Base-by-base conservation (phyloP, 2,797 vertebrate species). In the Lycodopsis pacificus region DNA sequence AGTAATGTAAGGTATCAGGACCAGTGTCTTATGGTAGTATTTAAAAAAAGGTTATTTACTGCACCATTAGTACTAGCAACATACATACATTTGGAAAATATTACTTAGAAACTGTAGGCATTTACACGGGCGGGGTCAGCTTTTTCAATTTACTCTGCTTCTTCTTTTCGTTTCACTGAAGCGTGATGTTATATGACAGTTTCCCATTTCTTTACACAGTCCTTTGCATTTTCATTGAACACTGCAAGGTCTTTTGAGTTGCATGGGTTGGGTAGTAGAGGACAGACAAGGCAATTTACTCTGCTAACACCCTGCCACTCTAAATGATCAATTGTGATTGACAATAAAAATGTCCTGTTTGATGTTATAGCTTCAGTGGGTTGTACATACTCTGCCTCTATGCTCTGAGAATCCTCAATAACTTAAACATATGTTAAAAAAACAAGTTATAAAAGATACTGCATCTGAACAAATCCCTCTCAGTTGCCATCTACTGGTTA, bases 401-500 rank as follows among this genome's bases (percentile, higher is more conserved):
- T 17, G 8, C 32, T 25, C 8, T 54, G 3, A 51, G 10, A 56
- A 54, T 53, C 36, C 51, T 63, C 12, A 73, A 34, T 27, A 40
- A 65, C 7, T 14, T 15, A 27, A 40, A 27, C 3, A 27, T 27
- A 6, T 12, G 53, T 44, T 58, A 36, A 53, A 51, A n/a, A 46
- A 51, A 4, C 7, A 30, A 15, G 9, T 68, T 34, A 36, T 49
- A 8, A 38, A 42, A 46, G 10, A 65, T 30, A 32, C 63, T 57
- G 63, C 10, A 20, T 63, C 48, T 69, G 14, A 36, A 36, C 46
- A 74, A 83, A 5, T 71, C 81, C 42, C 87, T 84, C 91, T 66
- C 3, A 87, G 77, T 83, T 92, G 93, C 93, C 93, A 90, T 81
- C 93, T 94, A 76, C 83, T 93, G 93, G 92, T 82, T 30, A 7